Conservation (phyloP, 2,888 invertebrate species). For the Malachius bipustulatus region DNA sequence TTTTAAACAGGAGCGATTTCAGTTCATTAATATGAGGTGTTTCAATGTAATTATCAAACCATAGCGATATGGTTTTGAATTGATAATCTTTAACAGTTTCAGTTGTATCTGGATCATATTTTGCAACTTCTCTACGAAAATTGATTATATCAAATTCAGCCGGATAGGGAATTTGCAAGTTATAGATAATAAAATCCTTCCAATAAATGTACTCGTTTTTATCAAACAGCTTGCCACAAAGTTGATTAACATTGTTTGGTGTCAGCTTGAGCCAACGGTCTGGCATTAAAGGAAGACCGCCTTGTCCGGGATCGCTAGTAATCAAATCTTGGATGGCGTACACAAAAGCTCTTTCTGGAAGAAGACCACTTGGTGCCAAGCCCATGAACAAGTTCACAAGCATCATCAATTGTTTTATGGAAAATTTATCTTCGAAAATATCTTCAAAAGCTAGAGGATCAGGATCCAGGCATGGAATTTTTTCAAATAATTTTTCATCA, state of each 20-base stretch:
- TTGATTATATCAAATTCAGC: conserved; percentile 42
- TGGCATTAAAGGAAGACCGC: conserved; percentile 26
- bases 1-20: conserved; percentile 36
- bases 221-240: conserved; percentile 41
- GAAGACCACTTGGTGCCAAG: conserved; percentile 33
- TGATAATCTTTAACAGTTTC: conserved; percentile 34
- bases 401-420: conserved; percentile 25
- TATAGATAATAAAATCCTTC: conserved; percentile 54
- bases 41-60: conserved; percentile 34
- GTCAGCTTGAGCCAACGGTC: conserved; percentile 32
- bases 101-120: conserved; percentile 35
- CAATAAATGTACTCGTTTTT: conserved; percentile 47
- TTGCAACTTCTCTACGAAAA: conserved; percentile 39
- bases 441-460: conserved; percentile 14
- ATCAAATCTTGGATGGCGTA: conserved; percentile 38
- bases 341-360: conserved; percentile 33
- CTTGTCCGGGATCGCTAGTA: conserved; percentile 29
- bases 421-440: conserved; percentile 23
- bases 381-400: conserved; percentile 30
- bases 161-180: conserved; percentile 45
- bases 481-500: conserved; percentile 28
- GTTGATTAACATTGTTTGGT: conserved; percentile 22
- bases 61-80: conserved; percentile 30
- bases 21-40: conserved; percentile 11
- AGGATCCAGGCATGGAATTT: conserved; percentile 22